A percentile compares a stretch with the other conserved stretches of the same genome.
Evolutionary conservation across 2,797 vertebrate species (phyloP).

Genomic region (Saxicola maurus): DNA sequence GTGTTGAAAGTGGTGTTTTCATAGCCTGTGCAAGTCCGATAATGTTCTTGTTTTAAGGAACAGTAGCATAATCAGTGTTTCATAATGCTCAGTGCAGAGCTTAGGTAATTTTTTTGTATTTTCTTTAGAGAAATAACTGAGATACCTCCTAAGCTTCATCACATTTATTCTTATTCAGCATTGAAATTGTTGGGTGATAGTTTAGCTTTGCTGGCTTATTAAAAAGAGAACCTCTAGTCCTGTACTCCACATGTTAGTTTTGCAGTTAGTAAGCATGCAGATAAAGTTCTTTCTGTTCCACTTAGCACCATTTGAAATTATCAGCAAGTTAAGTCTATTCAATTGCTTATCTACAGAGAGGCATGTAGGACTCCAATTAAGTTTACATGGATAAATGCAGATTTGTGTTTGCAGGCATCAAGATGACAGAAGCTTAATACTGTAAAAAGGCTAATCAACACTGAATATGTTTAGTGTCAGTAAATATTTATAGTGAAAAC

Average conservation of each 20-base stretch:
- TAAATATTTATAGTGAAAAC: constrained; percentile 67
- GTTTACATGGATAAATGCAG: constrained; percentile 67
- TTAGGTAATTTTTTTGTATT: background rate
- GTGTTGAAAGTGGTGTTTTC: background rate
- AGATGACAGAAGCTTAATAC: constrained; percentile 68
- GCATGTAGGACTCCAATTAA: constrained; percentile 67
- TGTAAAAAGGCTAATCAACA: constrained; percentile 73
- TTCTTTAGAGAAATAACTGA: background rate
- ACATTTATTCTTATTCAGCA: background rate
- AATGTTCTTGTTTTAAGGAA: background rate
- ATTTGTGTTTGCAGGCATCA: constrained; percentile 65
- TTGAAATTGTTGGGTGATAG: constrained; percentile 8
- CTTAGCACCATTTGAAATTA: constrained; percentile 61
- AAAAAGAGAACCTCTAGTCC: background rate
- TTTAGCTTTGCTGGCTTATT: background rate
- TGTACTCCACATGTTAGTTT: background rate
- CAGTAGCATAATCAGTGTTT: background rate
- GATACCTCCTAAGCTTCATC: background rate
- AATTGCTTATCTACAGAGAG: constrained; percentile 63
- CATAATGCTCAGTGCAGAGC: background rate
- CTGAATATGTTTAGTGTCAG: constrained; percentile 70
- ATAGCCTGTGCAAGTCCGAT: background rate
- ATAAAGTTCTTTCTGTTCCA: constrained; percentile 59
- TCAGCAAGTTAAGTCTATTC: constrained; percentile 60
- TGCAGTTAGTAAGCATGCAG: constrained; percentile 7